Evolutionary conservation across 2,888 invertebrate species (phyloP).

Genomic region (Athalia rosae): DNA sequence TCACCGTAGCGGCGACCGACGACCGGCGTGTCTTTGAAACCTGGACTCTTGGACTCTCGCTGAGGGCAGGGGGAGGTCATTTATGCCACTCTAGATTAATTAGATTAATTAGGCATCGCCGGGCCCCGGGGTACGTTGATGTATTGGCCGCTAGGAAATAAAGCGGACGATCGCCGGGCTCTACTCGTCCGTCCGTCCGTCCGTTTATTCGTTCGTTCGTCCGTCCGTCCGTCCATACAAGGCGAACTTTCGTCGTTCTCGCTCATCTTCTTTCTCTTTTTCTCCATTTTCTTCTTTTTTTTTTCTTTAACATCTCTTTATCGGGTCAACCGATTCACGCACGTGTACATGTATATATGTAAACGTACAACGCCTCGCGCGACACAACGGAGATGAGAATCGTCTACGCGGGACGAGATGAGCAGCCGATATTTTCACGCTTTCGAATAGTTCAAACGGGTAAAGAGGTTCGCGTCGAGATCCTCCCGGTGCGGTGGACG

Average conservation of each 20-base stretch:
- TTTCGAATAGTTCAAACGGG: neutral
- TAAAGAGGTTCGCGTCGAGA: conserved; percentile 6
- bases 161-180: conserved; percentile 30
- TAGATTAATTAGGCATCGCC: conserved; percentile 74
- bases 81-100: conserved; percentile 73
- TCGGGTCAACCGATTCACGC: conserved; percentile 19
- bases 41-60: conserved; percentile 47
- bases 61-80: conserved; percentile 67
- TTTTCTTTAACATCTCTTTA: conserved; percentile 35
- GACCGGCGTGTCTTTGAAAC: conserved; percentile 54
- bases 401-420: neutral
- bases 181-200: conserved; percentile 23
- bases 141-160: conserved; percentile 45
- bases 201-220: conserved; percentile 21
- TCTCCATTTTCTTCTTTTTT: neutral
- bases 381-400: neutral
- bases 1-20: conserved; percentile 61
- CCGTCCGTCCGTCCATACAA: conserved; percentile 14
- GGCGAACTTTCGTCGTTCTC: conserved; percentile 22
- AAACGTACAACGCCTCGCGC: neutral
- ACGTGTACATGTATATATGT: neutral
- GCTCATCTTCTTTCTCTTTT: neutral
- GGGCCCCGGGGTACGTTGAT: conserved; percentile 62
- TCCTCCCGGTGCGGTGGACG: neutral
- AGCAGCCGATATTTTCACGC: conserved; percentile 16